phyloP scores from a whole-genome alignment of 1,140 invertebrate genomes.

The Drosophila setifemur region DNA sequence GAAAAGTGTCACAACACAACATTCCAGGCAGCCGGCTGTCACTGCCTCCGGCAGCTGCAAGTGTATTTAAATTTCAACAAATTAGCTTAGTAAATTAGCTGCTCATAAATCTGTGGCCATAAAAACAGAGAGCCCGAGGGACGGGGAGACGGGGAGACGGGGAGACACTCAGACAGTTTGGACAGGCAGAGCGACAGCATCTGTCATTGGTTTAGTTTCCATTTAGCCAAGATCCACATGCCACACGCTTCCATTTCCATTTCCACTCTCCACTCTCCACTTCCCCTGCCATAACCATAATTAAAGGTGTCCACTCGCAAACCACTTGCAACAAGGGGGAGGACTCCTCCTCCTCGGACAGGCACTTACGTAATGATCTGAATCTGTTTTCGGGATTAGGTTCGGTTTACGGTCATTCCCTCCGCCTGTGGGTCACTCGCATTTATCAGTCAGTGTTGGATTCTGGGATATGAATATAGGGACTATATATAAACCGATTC shows the following conservation, averaged over 20 bases:
- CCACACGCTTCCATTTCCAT: neutral
- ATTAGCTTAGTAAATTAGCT: constrained; percentile 71
- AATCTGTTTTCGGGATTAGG: neutral
- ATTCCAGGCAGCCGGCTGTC: constrained; percentile 26
- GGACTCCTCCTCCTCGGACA: neutral
- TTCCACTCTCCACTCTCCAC: neutral
- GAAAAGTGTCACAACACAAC: constrained; percentile 54
- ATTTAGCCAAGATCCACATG: constrained; percentile 4
- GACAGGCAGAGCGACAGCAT: constrained; percentile 26
- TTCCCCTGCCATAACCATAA: neutral
- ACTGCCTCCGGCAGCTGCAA: constrained; percentile 42
- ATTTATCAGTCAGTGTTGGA: neutral
- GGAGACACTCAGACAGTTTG: constrained; percentile 11
- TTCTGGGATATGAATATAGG: too few relatives aligned
- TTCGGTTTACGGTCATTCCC: neutral
- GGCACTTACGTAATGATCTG: neutral
- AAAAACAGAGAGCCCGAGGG: constrained; percentile 19
- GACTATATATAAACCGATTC: too few relatives aligned
- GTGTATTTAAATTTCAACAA: constrained; percentile 58
- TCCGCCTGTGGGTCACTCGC: too few relatives aligned
- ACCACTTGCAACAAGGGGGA: neutral
- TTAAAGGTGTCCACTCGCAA: constrained; percentile 10
- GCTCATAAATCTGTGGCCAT: constrained; percentile 68
- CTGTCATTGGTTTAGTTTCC: constrained; percentile 27
- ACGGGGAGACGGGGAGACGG: neutral